Conservation (phyloP, 2,888 invertebrate genomes). For the Dasypogon diadema region DNA sequence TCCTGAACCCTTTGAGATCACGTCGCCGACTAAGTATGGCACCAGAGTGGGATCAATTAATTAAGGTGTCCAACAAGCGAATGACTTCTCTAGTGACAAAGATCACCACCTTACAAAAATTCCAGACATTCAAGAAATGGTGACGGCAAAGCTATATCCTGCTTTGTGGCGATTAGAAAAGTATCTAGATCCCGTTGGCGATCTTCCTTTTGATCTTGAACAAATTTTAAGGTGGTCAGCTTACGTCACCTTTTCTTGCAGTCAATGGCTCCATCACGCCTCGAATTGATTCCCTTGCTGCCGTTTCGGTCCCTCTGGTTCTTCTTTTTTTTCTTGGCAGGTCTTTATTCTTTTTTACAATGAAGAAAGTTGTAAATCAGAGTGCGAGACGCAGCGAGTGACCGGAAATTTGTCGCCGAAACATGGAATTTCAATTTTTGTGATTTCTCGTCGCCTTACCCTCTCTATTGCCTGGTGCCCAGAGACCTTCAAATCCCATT, state of each 20-base stretch:
- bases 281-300: slow-evolving; percentile 19
- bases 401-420: slow-evolving; percentile 63
- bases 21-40: slow-evolving; percentile 9
- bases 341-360: slow-evolving; percentile 6
- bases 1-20: slow-evolving; percentile 12
- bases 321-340: not conserved
- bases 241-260: slow-evolving; percentile 23
- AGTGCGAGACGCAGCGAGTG: slow-evolving; percentile 59
- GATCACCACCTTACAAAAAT: slow-evolving; percentile 30
- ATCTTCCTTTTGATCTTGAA: slow-evolving; percentile 1
- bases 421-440: slow-evolving; percentile 62
- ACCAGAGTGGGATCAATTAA: slow-evolving; percentile 31
- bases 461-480: slow-evolving; percentile 44
- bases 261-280: slow-evolving; percentile 27
- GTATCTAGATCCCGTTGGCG: not conserved
- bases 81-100: not conserved
- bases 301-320: not conserved
- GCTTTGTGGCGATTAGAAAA: not conserved
- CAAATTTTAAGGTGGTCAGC: slow-evolving; percentile 20
- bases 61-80: slow-evolving; percentile 41
- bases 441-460: slow-evolving; percentile 52
- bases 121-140: slow-evolving; percentile 18
- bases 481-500: slow-evolving; percentile 54
- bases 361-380: slow-evolving; percentile 51
- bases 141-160: not conserved